Evolutionary conservation across 2,888 invertebrate genomes (phyloP), one percentile per base, ranked within the genome.

Genomic region (Zeuzera pyrina): DNA sequence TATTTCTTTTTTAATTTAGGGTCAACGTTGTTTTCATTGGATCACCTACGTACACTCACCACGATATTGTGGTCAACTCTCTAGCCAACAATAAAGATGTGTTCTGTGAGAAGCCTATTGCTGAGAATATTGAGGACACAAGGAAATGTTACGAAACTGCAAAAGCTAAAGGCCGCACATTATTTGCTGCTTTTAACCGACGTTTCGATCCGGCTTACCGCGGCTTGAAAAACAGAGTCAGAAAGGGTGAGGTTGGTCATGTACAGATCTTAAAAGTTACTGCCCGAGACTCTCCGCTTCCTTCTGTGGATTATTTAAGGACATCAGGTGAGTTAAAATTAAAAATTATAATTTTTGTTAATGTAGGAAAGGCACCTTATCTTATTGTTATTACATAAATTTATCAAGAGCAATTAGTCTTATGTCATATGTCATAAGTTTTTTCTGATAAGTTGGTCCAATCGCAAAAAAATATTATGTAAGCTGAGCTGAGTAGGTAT

Each of bases 81-180:
- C 61, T 89, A 23, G 64, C 74, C 6, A 69, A 78, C 33, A 78
- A 84, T 39, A 90, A 90, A 52, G 85, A 87, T 12, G 88, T 91
- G 0, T 89, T 89, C 56, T 89, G 89, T 46, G 90, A 91, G 58
- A 91, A 91, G 49, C 91, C 90, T 0, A 85, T 90, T 6, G 87
- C 89, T 0, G 85, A 87, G 45, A 73, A 77, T 36, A 66, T 77
- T 2, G 67, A 76, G 14, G 78, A 84, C 5, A 85, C 87, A 0
- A 69, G 67, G 39, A 81, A 71, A 34, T 88, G 89, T 45, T 89
- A 87, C 51, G 83, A 86, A 25, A 64, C 78, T 1, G 89, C 90
- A 0, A 74, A 78, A 33, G 66, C 81, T 29, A 73, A 76, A 15
- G 84, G 85, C 2, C 79, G 76, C 15, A 79, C 86, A 0, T 63